Base-by-base conservation (phyloP, 1,140 invertebrate genomes). In the Dreissena polymorpha region DNA sequence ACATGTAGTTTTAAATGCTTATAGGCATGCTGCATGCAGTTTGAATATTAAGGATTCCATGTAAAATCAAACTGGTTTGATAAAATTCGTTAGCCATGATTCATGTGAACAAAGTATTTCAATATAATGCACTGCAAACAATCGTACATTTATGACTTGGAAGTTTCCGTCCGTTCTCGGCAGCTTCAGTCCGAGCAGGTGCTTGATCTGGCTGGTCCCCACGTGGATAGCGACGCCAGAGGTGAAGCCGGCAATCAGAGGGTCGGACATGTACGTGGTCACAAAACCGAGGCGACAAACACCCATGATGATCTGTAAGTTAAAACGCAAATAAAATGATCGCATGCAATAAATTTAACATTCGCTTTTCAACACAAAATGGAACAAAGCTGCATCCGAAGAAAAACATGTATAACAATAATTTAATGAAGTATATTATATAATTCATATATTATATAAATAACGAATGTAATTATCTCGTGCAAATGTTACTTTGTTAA, bases 161-260 rank as follows among this genome's bases (percentile, higher is more conserved):
- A 93, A 91, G 10, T 90, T n/a, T 78, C 92, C 93, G 50, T 86
- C 88, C 57, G 89, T 92, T 70, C 91, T 69, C 10, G 86, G 81
- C 5, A 92, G 87, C 55, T 90, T 88, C 23, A 94, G 86, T 14
- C 93, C 94, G 67, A 94, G 90, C 8, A 94, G 86, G 72, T 91
- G 89, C 82, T 90, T 91, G 51, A 94, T 89, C 87, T 94, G 94
- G 85, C 92, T 92, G 50, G 92, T 92, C 29, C 93, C 91, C 10
- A 94, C 93, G 83, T 94, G 94, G 49, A 93, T 86, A 0, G 94
- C 93, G 49, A 93, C 92, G 13, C 93, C 94, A 7, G 93, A 93
- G 14, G 93, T 93, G 75, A 94, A 94, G 10, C 93, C 94, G 71
- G 93, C 91, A 21, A 94, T 91, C 79, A 94, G 87, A n/a, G 93